Base-by-base conservation (phyloP, 2,113 vertebrate species). In the Anhinga anhinga region DNA sequence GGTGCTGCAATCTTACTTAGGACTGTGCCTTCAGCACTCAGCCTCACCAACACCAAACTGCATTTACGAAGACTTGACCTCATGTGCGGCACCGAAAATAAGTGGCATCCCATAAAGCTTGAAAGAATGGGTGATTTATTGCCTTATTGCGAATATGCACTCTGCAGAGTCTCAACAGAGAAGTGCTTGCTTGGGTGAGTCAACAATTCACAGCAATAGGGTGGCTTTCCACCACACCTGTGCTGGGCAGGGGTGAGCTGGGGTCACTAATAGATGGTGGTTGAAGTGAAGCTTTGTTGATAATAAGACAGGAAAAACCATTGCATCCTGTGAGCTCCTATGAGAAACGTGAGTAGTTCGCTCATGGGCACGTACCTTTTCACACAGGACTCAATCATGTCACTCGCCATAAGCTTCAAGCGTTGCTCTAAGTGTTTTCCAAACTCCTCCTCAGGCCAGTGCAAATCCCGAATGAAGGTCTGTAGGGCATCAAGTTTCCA, bases 381-480 rank as follows among this genome's bases (percentile, higher is more conserved):
- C 49, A 99, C 98, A 67, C 99, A 99, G 63, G 99, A 99, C 93
- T 99, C 99, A 2, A 99, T 99, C 99, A 99, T 99, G 97, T 99
- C 99, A 82, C 99, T 99, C 19, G 99, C 99, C 99, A 99, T 99
- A 50, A 99, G 98, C 97, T 99, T 99, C 55, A 99, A 98, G 61
- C 99, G 98, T 67, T 98, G 99, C 95, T 99, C 99, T 77, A 99
- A 97, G 97, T 99, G 99, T 86, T 99, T 99, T 36, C 99, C 99
- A 96, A 99, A 99, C 98, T 99, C 99, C 97, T 99, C 99, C 90
- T 99, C 99, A 1, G 99, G 99, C 99, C 99, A 99, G 97, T 99
- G 99, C 61, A 99, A 98, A 95, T 99, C 99, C 94, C 98, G 98
- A 94, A 99, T 99, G 97, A 99, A 99, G 29, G 99, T 99, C 98